A percentile compares a stretch with the other conserved stretches of the same genome.
These are phyloP conservation scores for Amaurobius ferox DNA, from an alignment of 2,888 invertebrate species.

Conservation along the genomic window DNA sequence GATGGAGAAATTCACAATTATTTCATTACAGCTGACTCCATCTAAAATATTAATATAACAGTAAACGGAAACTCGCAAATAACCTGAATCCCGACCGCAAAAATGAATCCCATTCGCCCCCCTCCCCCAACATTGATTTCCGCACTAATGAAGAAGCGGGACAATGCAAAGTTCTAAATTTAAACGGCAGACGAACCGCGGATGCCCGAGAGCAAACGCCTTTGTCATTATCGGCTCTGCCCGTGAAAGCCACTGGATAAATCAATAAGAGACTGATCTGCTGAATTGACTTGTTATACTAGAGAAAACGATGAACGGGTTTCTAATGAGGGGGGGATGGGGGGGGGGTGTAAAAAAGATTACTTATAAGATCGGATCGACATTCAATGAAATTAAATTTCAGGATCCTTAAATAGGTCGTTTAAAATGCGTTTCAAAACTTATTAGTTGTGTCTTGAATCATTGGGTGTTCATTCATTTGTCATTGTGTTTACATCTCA, in stretches of 20 bases:
- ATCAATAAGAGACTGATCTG: background rate
- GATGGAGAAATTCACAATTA: no score
- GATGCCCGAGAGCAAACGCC: background rate
- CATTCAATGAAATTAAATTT: background rate
- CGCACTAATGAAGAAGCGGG: background rate
- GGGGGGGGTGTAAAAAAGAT: background rate
- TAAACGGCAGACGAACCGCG: background rate
- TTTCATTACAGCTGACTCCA: no score
- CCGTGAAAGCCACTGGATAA: background rate
- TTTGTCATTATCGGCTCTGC: background rate
- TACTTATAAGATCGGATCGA: background rate
- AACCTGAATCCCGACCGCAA: no score
- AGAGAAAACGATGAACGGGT: background rate
- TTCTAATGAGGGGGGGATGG: background rate
- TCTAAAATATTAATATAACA: no score
- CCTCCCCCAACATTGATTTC: slow-evolving; percentile 1
- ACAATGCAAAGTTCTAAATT: background rate
- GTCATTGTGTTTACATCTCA: no score
- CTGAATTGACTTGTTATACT: background rate
- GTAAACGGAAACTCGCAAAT: no score
- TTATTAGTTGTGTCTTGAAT: no score
- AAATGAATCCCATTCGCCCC: background rate
- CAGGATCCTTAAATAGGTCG: background rate
- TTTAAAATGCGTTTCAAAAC: no score
- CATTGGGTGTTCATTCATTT: no score